A percentile compares a stretch with the other conserved stretches of the same genome.
Conservation (phyloP, 2,888 invertebrate genomes). For the Tanaodytes sp. region DNA sequence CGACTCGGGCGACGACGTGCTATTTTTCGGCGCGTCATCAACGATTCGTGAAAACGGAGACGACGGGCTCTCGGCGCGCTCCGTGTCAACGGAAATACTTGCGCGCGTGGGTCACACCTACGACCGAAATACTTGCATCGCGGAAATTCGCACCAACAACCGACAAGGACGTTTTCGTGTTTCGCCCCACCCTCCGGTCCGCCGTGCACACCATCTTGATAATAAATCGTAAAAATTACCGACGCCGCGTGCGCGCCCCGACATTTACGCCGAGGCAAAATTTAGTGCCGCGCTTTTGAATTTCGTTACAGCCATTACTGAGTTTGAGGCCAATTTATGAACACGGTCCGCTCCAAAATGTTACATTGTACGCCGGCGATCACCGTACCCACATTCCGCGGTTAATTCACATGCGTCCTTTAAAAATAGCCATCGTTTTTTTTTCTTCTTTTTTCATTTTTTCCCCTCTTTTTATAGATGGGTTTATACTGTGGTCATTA, state of each 20-base stretch:
- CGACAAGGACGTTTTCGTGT: conserved; percentile 38
- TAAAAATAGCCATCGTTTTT: conserved; percentile 10
- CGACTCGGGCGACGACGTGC: conserved; percentile 50
- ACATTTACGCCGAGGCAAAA: conserved; percentile 36
- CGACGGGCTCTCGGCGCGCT: conserved; percentile 43
- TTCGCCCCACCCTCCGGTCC: neutral
- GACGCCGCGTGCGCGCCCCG: conserved; percentile 11
- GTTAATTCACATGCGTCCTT: conserved; percentile 32
- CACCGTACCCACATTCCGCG: too few relatives aligned
- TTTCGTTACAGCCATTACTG: conserved; percentile 40
- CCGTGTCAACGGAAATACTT: conserved; percentile 51
- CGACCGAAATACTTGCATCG: conserved; percentile 39
- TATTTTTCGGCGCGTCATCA: conserved; percentile 56
- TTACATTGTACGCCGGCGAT: conserved; percentile 35
- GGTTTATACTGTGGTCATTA: too few relatives aligned
- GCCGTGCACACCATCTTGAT: conserved; percentile 7
- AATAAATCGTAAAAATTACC: conserved; percentile 37
- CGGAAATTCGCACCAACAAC: conserved; percentile 32
- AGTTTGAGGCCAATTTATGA: conserved; percentile 38
- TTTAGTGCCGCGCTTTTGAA: conserved; percentile 38
- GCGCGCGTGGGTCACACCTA: conserved; percentile 49
- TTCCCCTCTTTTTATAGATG: too few relatives aligned
- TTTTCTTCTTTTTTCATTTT: too few relatives aligned
- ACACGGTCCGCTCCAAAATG: conserved; percentile 33
- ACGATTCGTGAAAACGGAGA: conserved; percentile 44